phyloP scores from a whole-genome alignment of 2,888 invertebrate genomes.

The Dicranocentrus wangi region DNA sequence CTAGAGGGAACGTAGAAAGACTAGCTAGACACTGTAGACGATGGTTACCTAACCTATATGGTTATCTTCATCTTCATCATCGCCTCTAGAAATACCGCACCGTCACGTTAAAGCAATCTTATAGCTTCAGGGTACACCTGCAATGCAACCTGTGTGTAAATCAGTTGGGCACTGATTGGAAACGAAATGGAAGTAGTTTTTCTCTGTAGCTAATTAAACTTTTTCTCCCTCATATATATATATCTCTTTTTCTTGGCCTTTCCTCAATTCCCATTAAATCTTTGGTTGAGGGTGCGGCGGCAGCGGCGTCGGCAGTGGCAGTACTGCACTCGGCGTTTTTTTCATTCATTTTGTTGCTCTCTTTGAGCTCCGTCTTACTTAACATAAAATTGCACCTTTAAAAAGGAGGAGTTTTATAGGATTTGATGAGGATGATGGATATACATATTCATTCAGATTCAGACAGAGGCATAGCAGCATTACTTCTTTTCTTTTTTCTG shows the following conservation, averaged over 20 bases:
- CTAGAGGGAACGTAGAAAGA: too few species aligned
- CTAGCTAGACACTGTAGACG: too few species aligned
- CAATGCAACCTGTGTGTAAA: too few species aligned
- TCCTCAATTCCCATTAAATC: slow-evolving; percentile 39
- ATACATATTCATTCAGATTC: not conserved
- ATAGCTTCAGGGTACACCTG: too few species aligned
- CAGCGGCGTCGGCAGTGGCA: slow-evolving; percentile 16
- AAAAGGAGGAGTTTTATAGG: not conserved
- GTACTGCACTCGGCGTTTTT: not conserved
- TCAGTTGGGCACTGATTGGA: slow-evolving; percentile 2
- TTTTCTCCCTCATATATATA: too few species aligned
- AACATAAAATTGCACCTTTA: slow-evolving; percentile 15
- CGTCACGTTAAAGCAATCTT: too few species aligned
- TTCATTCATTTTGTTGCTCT: slow-evolving; percentile 16
- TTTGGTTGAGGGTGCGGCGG: slow-evolving; percentile 45
- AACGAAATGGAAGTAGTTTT: not conserved
- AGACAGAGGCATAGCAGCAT: not conserved
- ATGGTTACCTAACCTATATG: too few species aligned
- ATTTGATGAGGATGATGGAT: not conserved
- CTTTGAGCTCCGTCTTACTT: not conserved
- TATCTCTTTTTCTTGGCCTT: slow-evolving; percentile 45
- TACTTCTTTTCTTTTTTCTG: not conserved
- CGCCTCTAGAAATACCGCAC: too few species aligned
- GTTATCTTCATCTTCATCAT: too few species aligned
- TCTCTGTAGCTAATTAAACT: slow-evolving; percentile 16